A percentile compares a stretch with the other conserved stretches of the same genome.
These are phyloP conservation scores for Garrulus glandarius DNA, from an alignment of 2,797 vertebrate genomes.

Conservation along the genomic window DNA sequence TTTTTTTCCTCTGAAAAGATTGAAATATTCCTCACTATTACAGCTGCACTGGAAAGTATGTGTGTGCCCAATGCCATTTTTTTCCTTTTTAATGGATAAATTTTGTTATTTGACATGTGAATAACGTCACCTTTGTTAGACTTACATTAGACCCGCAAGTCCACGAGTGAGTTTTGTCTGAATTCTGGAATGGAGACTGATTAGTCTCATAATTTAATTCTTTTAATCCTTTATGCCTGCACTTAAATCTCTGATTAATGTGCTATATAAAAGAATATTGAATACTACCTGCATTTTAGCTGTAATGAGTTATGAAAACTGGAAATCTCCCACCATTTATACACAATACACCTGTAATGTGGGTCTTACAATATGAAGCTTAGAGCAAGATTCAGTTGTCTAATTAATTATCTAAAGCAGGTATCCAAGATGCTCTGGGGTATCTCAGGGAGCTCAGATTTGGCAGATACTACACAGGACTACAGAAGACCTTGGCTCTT, in stretches of 20 bases:
- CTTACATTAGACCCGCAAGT: background rate
- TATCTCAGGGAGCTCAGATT: background rate
- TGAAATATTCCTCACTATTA: background rate
- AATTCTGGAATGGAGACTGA: background rate
- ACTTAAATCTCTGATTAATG: background rate
- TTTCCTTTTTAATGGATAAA: background rate
- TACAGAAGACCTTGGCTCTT: background rate
- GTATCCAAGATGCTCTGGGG: background rate
- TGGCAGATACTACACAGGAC: background rate
- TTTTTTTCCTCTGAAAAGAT: background rate
- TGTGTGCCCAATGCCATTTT: background rate
- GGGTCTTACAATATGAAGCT: background rate
- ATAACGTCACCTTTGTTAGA: background rate
- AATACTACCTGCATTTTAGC: background rate
- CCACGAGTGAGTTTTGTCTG: rapidly evolving
- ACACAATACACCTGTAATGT: background rate
- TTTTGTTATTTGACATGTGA: background rate
- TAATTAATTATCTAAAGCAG: background rate
- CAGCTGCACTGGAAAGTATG: background rate
- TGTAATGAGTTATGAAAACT: background rate
- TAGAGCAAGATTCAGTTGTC: background rate
- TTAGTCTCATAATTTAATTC: background rate
- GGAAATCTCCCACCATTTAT: background rate
- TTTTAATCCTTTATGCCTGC: background rate
- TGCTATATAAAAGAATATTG: background rate